Evolutionary conservation across 2,113 vertebrate genomes (phyloP).

Genomic region (Neoarius graeffei): DNA sequence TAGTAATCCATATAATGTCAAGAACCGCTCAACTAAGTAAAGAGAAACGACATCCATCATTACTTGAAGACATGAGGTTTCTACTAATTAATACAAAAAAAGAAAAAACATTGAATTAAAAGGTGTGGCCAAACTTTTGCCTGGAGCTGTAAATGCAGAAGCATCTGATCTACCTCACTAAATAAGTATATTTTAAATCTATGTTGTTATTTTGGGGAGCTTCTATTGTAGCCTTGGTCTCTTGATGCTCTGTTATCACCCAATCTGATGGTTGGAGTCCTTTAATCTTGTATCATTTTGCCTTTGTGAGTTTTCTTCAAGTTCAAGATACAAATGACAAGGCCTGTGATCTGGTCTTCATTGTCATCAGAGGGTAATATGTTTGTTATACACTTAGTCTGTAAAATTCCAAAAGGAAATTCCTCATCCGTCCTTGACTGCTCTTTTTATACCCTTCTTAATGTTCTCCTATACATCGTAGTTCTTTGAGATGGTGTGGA

Average conservation of each 20-base stretch:
- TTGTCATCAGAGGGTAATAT: neutral
- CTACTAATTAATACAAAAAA: no score
- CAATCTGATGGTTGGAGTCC: neutral
- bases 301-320: neutral
- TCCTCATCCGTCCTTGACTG: neutral
- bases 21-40: no score
- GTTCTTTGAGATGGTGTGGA: slow-evolving; percentile 11
- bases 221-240: neutral
- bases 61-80: no score
- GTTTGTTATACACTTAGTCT: neutral
- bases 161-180: neutral
- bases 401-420: neutral
- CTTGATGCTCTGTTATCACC: neutral
- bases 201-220: no score
- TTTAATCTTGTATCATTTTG: neutral
- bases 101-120: no score
- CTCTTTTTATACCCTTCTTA: neutral
- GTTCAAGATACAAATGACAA: neutral
- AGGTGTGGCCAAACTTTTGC: no score
- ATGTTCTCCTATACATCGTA: slow-evolving; percentile 1
- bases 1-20: no score
- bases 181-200: neutral
- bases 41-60: no score
- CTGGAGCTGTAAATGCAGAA: neutral
- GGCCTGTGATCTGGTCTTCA: neutral